Evolutionary conservation across 2,113 vertebrate genomes (phyloP).

Genomic region (Camelus dromedarius): DNA sequence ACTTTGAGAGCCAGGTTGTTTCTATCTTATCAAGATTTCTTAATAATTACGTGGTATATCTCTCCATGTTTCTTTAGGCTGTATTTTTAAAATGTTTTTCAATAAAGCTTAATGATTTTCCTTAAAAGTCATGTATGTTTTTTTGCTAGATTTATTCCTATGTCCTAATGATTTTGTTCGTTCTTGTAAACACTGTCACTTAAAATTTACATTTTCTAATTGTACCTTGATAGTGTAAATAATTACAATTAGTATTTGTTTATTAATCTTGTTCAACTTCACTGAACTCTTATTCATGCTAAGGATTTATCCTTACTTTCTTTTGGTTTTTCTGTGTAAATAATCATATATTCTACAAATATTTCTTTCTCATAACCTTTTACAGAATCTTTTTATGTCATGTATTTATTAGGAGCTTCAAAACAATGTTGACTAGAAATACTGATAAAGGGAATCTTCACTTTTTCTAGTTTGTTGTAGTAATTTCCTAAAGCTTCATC

Average conservation of each 20-base stretch:
- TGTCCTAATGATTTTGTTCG: background rate
- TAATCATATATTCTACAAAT: background rate
- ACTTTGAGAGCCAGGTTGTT: background rate
- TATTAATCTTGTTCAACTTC: background rate
- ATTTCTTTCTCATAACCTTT: background rate
- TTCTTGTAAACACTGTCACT: background rate
- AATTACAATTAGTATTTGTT: background rate
- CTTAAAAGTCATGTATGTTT: background rate
- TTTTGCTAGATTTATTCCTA: background rate
- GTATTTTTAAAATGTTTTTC: background rate
- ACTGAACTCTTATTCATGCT: background rate
- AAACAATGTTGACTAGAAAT: background rate
- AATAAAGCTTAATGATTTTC: background rate
- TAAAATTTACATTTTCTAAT: background rate
- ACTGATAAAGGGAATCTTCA: background rate
- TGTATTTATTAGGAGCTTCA: background rate
- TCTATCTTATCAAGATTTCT: background rate
- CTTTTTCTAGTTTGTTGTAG: background rate
- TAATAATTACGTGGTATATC: background rate
- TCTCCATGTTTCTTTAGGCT: background rate
- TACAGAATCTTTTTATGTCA: background rate
- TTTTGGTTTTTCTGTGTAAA: background rate
- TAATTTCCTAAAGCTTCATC: background rate
- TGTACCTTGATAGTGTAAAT: background rate
- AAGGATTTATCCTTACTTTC: background rate